Conservation (phyloP, 2,113 vertebrate species). For the Ciconia maguari region DNA sequence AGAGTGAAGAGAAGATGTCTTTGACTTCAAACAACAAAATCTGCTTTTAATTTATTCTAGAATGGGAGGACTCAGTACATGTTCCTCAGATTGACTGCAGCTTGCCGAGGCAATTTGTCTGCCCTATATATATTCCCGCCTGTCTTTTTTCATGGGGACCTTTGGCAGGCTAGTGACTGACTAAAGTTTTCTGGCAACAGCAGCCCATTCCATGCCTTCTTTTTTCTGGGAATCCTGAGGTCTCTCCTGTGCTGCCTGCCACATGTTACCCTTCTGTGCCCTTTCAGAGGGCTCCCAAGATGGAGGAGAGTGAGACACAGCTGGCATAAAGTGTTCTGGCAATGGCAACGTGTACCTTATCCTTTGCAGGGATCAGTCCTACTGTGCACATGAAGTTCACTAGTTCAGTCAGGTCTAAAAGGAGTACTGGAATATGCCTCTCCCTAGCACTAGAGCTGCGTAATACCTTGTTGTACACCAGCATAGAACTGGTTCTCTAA, state of each 20-base stretch:
- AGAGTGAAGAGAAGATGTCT: neutral
- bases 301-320: neutral
- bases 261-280: neutral
- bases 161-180: neutral
- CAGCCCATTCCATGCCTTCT: neutral
- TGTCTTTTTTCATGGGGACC: neutral
- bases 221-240: neutral
- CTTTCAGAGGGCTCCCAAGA: neutral
- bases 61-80: neutral
- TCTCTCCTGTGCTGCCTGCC: neutral
- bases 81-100: neutral
- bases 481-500: neutral
- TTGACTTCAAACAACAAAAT: neutral
- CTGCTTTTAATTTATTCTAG: neutral
- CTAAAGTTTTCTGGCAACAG: neutral
- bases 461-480: neutral
- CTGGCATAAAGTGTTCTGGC: neutral
- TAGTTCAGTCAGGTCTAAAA: neutral
- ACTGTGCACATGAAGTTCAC: neutral
- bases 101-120: neutral
- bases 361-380: neutral
- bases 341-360: neutral
- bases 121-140: neutral
- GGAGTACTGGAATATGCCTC: neutral
- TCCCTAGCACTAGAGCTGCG: neutral